Evolutionary conservation across 2,888 invertebrate genomes (phyloP).

Genomic region (Ophraella communa): DNA sequence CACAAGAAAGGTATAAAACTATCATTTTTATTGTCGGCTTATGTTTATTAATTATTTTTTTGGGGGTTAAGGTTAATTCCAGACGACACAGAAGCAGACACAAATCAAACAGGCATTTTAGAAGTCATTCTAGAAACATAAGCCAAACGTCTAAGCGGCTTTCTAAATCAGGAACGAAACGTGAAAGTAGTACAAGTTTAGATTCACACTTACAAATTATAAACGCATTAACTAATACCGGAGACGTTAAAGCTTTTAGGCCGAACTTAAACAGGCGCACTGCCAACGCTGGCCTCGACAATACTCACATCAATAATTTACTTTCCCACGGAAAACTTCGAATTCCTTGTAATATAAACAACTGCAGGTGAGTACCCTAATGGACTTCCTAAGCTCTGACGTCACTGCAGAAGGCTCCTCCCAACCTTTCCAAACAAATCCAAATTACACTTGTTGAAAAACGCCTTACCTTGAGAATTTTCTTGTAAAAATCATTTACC

Average conservation of each 20-base stretch:
- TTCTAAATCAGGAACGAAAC: conserved; percentile 51
- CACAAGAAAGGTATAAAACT: conserved; percentile 64
- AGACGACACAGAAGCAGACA: conserved; percentile 56
- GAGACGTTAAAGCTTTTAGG: conserved; percentile 63
- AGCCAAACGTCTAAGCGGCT: conserved; percentile 51
- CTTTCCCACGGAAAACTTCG: conserved; percentile 55
- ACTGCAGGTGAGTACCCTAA: conserved; percentile 8
- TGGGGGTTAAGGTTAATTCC: conserved; percentile 58
- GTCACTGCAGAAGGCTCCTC: no score
- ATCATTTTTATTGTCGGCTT: neutral
- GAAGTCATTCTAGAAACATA: conserved; percentile 48
- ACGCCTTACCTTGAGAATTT: no score
- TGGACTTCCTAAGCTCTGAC: no score
- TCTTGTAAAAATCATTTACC: no score
- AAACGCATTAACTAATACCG: conserved; percentile 65
- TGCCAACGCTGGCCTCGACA: conserved; percentile 62
- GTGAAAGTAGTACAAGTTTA: conserved; percentile 76
- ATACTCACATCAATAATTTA: conserved; percentile 55
- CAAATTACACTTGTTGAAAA: no score
- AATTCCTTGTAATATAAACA: conserved; percentile 47
- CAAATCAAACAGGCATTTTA: conserved; percentile 42
- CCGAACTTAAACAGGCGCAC: conserved; percentile 64
- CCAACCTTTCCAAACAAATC: no score
- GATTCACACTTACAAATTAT: conserved; percentile 80
- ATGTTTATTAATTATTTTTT: neutral